These are phyloP conservation scores for Myotis findleyi DNA, from an alignment of 2,797 vertebrate genomes.

Conservation along the genomic window DNA sequence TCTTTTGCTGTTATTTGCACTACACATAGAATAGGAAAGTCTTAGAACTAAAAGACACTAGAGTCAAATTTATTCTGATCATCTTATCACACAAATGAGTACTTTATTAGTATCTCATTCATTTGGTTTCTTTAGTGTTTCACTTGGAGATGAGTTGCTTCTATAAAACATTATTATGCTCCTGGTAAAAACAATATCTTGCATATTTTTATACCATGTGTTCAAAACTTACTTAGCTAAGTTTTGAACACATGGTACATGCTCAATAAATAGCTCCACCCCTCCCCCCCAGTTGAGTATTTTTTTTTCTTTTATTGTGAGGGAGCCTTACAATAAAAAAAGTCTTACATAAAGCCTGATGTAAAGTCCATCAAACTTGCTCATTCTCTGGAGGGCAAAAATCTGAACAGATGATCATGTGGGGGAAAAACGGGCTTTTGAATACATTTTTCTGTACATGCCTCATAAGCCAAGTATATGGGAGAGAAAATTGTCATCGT, in stretches of 20 bases:
- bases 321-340: neutral
- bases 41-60: slow-evolving; percentile 2
- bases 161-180: slow-evolving; percentile 46
- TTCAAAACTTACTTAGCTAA: neutral
- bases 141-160: neutral
- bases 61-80: slow-evolving; percentile 53
- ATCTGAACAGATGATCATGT: neutral
- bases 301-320: neutral
- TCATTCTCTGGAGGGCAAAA: neutral
- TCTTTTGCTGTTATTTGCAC: neutral
- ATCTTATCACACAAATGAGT: slow-evolving; percentile 26
- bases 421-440: neutral
- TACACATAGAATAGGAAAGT: neutral
- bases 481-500: neutral
- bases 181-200: neutral
- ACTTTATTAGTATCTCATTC: slow-evolving; percentile 9
- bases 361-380: neutral
- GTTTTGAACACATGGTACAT: slow-evolving; percentile 23
- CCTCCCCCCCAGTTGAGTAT: neutral
- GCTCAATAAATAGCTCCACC: neutral
- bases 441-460: neutral
- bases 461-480: neutral
- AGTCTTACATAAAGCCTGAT: neutral
- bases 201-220: neutral
- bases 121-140: slow-evolving; percentile 52